Conservation (phyloP, 2,797 vertebrate species). For the Graptemys geographica region DNA sequence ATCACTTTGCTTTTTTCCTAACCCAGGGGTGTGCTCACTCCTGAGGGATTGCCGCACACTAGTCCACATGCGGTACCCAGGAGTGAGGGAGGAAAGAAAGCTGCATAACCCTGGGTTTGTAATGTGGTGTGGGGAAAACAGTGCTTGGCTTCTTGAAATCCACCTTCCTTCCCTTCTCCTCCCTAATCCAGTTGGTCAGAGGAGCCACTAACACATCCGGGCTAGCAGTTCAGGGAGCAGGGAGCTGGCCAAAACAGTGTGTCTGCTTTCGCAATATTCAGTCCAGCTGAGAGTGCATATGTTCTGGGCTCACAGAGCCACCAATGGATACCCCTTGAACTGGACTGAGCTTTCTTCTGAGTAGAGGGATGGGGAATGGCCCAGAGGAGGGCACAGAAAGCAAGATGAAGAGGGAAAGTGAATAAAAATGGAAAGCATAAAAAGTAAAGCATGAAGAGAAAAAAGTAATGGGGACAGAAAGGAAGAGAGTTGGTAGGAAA, state of each 20-base stretch:
- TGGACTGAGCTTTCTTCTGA: not conserved
- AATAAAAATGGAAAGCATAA: not conserved
- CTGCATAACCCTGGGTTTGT: not conserved
- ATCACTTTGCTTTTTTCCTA: not conserved
- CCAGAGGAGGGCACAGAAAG: not conserved
- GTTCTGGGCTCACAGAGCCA: not conserved
- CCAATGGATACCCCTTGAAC: not conserved
- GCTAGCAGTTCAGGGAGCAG: not conserved
- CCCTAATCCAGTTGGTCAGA: not conserved
- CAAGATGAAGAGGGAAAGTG: not conserved
- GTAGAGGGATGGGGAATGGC: accelerated
- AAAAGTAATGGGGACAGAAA: not conserved
- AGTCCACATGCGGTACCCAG: not conserved
- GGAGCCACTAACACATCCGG: not conserved
- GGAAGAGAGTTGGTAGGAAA: not conserved
- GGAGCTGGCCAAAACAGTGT: not conserved
- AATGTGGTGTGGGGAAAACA: not conserved
- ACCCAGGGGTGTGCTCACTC: not conserved
- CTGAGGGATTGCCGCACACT: not conserved
- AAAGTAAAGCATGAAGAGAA: not conserved
- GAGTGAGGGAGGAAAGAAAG: not conserved
- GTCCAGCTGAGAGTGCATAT: not conserved
- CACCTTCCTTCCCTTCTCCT: not conserved
- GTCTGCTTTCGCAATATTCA: not conserved
- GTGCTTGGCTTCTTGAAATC: not conserved